Evolutionary conservation across 2,113 vertebrate genomes (phyloP), one percentile per base, ranked within the genome.

Genomic region (Falcunculus frontatus): DNA sequence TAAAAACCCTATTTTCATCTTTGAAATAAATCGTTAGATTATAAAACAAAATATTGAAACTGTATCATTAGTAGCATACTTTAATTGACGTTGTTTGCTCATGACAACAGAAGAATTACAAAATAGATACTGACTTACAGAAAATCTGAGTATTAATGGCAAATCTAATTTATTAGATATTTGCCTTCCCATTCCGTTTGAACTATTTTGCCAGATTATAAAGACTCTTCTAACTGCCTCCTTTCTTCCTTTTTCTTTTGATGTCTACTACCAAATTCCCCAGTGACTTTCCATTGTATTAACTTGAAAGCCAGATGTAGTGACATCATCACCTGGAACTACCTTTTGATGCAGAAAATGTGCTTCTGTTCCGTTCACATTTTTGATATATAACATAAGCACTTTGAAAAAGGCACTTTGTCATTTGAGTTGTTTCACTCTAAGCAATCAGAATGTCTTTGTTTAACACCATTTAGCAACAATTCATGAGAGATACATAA

Each of bases 1-100:
- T 32, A 53, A 89, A 89, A 42, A 0, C 0, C 1, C 2, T 0
- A 0, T n/a, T 87, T 68, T 72, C 12, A 29, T 41, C 14, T 81
- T 91, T 41, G 33, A 88, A 95, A 89, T 17, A 75, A 50, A 59
- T 4, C 11, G 14, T 14, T 87, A 53, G 26, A 57, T 80, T 69
- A 68, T 52, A 44, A 83, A 95, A 62, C 22, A 62, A 88, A 68
- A 73, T 44, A 59, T 5, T 81, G 32, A 63, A 74, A 68, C 26
- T 50, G 13, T 70, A 53, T 5, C 10, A 67, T 57, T 69, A 57
- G 16, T 16, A 87, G 53, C 17, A 53, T 65, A 62, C 52, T 70
- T 84, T 16, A 49, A 65, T 9, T 4, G 6, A n/a, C 11, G 29
- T 57, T 70, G 44, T 83, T 80, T 77, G 15, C 30, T 57, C 6